A percentile compares a stretch with the other conserved stretches of the same genome.
phyloP scores from a whole-genome alignment of 2,797 vertebrate species.

The Scarus forsteni region DNA sequence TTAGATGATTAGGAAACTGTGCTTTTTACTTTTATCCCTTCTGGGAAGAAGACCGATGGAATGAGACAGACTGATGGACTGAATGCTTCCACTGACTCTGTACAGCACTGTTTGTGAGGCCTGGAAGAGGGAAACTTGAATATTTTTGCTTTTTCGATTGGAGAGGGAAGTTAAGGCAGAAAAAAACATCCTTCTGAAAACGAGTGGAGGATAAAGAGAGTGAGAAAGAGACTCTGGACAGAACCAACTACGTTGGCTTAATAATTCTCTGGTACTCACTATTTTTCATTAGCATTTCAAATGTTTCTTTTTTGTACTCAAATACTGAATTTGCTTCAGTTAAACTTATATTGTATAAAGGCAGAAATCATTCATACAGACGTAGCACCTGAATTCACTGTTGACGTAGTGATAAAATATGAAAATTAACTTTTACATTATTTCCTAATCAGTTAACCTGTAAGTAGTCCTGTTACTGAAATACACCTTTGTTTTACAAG shows the following conservation, averaged over 20 bases:
- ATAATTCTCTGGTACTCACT: constrained; percentile 68
- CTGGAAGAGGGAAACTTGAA: constrained; percentile 66
- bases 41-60: constrained; percentile 48
- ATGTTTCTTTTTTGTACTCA: constrained; percentile 69
- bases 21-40: constrained; percentile 37
- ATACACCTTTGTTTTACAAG: constrained; percentile 75
- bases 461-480: constrained; percentile 80
- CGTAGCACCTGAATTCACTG: constrained; percentile 76
- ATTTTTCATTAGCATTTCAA: constrained; percentile 68
- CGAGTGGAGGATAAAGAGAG: constrained; percentile 28
- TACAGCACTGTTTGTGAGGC: constrained; percentile 56
- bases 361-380: constrained; percentile 67
- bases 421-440: constrained; percentile 65
- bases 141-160: constrained; percentile 51
- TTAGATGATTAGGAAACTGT: constrained; percentile 63
- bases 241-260: constrained; percentile 68
- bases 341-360: constrained; percentile 74
- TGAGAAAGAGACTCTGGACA: constrained; percentile 79
- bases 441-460: constrained; percentile 77
- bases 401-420: constrained; percentile 74
- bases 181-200: constrained; percentile 48
- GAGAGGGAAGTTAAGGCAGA: constrained; percentile 39
- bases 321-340: constrained; percentile 69
- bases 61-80: constrained; percentile 44
- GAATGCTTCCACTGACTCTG: constrained; percentile 73